Evolutionary conservation across 2,113 vertebrate genomes (phyloP).

Genomic region (Chaetura pelagica): DNA sequence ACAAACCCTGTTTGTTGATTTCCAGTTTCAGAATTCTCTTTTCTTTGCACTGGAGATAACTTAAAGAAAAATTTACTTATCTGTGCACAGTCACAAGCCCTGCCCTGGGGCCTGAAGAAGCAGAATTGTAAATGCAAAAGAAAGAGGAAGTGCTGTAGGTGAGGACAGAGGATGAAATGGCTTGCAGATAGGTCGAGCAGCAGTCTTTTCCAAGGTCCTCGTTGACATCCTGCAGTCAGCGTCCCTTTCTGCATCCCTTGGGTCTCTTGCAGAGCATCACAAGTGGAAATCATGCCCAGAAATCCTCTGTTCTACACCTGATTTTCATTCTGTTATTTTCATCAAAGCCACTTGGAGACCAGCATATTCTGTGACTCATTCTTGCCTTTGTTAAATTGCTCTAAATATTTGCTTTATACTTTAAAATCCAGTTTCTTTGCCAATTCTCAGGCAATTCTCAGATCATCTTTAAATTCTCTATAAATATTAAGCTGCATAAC

Average conservation of each 20-base stretch:
- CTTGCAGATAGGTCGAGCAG: not conserved
- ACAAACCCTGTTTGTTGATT: not conserved
- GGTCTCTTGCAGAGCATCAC: not conserved
- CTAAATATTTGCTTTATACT: not conserved
- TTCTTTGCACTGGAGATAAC: not conserved
- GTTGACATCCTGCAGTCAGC: not conserved
- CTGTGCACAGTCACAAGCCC: not conserved
- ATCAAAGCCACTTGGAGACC: not conserved
- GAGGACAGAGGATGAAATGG: not conserved
- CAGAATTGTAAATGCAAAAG: not conserved
- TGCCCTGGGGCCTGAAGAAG: not conserved
- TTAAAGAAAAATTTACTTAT: not conserved
- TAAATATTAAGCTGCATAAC: not conserved
- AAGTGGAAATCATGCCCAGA: not conserved
- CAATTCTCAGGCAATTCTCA: not conserved
- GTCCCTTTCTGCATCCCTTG: not conserved
- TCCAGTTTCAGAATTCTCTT: not conserved
- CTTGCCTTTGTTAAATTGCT: not conserved
- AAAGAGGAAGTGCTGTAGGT: not conserved
- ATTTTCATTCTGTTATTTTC: not conserved
- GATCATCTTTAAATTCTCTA: not conserved
- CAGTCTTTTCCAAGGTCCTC: not conserved
- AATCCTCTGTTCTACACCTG: not conserved
- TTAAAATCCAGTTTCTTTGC: not conserved
- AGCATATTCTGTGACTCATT: not conserved